A percentile compares a stretch with the other conserved stretches of the same genome.
Conservation (phyloP, 2,888 invertebrate species). For the Callimorpha dominula region DNA sequence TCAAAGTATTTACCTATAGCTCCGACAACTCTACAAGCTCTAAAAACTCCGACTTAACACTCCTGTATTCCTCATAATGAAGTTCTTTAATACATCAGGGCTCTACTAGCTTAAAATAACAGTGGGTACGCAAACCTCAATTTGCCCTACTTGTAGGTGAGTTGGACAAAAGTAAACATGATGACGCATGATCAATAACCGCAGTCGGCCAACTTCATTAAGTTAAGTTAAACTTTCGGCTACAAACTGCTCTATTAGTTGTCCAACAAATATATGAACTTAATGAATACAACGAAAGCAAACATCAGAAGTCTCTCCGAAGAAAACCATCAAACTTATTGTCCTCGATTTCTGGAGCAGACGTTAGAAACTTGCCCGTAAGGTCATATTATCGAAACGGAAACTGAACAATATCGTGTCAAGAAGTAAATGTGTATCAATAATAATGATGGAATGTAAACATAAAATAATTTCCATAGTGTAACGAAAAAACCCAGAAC, state of each 20-base stretch:
- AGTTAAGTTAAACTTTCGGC: conserved; percentile 41
- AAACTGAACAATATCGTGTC: not conserved
- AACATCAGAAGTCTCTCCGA: conserved; percentile 12
- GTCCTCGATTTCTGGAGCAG: not conserved
- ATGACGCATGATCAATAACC: conserved; percentile 46
- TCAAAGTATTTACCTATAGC: too few species aligned
- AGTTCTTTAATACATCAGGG: not conserved
- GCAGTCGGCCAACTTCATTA: conserved; percentile 56
- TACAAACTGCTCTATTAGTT: conserved; percentile 36
- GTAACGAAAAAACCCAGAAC: too few species aligned
- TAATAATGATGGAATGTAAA: too few species aligned
- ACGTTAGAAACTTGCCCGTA: not conserved
- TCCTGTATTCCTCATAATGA: not conserved
- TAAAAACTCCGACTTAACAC: not conserved
- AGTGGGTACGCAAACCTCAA: conserved; percentile 4
- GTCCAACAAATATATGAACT: conserved; percentile 53
- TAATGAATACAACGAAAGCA: conserved; percentile 3
- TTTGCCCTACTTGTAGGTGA: not conserved
- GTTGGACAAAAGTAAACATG: conserved; percentile 5
- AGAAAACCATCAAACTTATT: not conserved
- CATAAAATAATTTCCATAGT: too few species aligned
- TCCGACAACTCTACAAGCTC: too few species aligned
- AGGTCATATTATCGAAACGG: not conserved
- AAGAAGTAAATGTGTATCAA: too few species aligned
- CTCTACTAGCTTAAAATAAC: not conserved